Base-by-base conservation (phyloP, 2,888 invertebrate species). In the Odontothrips loti region DNA sequence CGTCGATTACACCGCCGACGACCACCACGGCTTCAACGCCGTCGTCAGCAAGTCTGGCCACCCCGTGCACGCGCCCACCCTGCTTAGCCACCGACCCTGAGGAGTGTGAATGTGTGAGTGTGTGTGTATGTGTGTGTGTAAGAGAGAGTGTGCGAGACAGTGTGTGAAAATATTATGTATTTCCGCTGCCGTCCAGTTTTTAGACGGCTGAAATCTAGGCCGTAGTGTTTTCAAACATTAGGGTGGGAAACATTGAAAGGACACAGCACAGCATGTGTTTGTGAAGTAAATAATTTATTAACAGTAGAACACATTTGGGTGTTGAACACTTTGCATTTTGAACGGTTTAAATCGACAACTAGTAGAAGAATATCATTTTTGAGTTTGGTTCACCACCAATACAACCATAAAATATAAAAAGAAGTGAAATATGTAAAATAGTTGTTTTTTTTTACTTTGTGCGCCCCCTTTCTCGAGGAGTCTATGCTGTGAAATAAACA, bases 11-110 rank as follows among this genome's bases (percentile, higher is more conserved):
- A 90, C 91, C 82, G 93, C 93, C 81, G 93, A 93, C 86, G 93
- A 93, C 93, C 91, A 93, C 87, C 93, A 91, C 84, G 93, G 93
- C 85, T 93, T 93, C 89, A 92, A 93, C 86, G 93, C 93, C 82
- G 89, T 91, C 86, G 92, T 93, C 79, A 80, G 79, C 79, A 68
- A 47, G 63, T 81, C 80, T 43, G 82, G 82, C 9, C 80, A 80
- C 78, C 27, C 75, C 23, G 47, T 80, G 58, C 80, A 51, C 79
- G 79, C 58, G 47, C 79, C 68, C 68, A 68, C 17, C 58, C 58
- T 58, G 58, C 20, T 17, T 6, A 17, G 23, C 68, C n/a, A 63
- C n/a, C 68, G 11, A 8, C 68, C 68, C 23, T 68, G 68, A 68
- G 68, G 15, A 63, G n/a, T 23, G 23, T n/a, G 23, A 8, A 11